Conservation (phyloP, 2,113 vertebrate species). For the Neolamprologus longior region DNA sequence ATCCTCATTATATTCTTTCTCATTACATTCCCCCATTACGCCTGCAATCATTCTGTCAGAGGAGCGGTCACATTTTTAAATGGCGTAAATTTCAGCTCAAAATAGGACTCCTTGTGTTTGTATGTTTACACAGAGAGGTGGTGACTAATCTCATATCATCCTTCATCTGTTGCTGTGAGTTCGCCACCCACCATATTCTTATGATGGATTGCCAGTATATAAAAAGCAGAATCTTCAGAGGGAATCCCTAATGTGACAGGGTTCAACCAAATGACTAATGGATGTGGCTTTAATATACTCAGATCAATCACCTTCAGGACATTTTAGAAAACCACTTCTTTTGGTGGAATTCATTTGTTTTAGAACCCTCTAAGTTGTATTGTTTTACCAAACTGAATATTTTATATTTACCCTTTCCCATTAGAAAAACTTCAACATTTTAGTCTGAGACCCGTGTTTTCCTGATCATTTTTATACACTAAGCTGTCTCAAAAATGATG, state of each 20-base stretch:
- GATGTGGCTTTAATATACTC: neutral
- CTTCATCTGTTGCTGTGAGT: constrained; percentile 28
- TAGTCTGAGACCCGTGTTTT: neutral
- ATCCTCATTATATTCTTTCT: constrained; percentile 38
- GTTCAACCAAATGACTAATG: constrained; percentile 12
- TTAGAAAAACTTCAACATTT: neutral
- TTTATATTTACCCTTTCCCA: neutral
- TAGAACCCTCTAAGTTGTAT: neutral
- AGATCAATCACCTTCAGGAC: neutral
- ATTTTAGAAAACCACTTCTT: neutral
- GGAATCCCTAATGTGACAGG: constrained; percentile 26
- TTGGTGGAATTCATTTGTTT: neutral
- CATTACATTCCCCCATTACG: constrained; percentile 51
- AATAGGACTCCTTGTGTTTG: constrained; percentile 29
- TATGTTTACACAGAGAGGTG: constrained; percentile 13
- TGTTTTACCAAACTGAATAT: neutral
- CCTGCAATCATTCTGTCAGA: constrained; percentile 35
- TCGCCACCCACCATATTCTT: constrained; percentile 32
- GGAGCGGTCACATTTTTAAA: constrained; percentile 13
- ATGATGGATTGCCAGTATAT: constrained; percentile 31
- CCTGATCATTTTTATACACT: neutral
- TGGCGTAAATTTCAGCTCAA: neutral
- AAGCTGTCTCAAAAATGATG: neutral
- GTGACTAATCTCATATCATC: constrained; percentile 47
- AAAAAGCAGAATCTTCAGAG: constrained; percentile 6